These are phyloP conservation scores for Lepidonotus clava DNA, from an alignment of 2,888 invertebrate genomes.

Conservation along the genomic window DNA sequence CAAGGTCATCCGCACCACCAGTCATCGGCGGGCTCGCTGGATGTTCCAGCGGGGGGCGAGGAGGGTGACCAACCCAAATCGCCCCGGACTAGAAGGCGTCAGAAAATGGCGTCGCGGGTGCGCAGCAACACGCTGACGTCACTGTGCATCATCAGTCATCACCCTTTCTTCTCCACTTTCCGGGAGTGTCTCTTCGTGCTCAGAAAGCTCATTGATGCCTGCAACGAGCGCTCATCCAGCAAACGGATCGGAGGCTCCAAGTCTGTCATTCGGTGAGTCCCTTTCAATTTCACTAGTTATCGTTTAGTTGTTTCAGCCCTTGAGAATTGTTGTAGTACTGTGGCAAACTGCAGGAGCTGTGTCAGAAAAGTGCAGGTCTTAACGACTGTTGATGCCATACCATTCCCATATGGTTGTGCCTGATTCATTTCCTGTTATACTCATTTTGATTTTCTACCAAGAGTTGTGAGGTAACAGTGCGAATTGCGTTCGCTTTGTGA, in stretches of 20 bases:
- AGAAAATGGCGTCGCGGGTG: slow-evolving; percentile 73
- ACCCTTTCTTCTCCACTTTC: slow-evolving; percentile 99
- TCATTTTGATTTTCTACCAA: too few relatives aligned
- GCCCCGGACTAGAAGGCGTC: slow-evolving; percentile 73
- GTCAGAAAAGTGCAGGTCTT: too few relatives aligned
- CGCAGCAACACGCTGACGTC: slow-evolving; percentile 97
- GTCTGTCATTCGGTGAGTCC: slow-evolving; percentile 88
- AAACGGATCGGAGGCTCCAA: slow-evolving; percentile 85
- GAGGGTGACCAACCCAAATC: slow-evolving; percentile 69
- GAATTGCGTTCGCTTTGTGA: too few relatives aligned
- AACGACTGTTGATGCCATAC: too few relatives aligned
- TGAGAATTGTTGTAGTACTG: neutral
- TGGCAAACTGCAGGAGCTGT: neutral
- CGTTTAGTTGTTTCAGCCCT: neutral
- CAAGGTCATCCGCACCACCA: slow-evolving; percentile 53
- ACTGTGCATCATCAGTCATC: slow-evolving; percentile 97
- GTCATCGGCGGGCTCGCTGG: too few relatives aligned
- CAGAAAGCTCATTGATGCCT: slow-evolving; percentile 97
- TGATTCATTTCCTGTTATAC: too few relatives aligned
- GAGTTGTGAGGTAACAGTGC: too few relatives aligned
- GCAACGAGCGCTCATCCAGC: slow-evolving; percentile 89
- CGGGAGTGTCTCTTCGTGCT: slow-evolving; percentile 97
- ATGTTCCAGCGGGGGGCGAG: neutral
- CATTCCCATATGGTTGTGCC: too few relatives aligned
- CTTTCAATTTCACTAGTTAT: neutral